phyloP scores from a whole-genome alignment of 2,888 invertebrate genomes.

The Drepanosiphum platanoidis region DNA sequence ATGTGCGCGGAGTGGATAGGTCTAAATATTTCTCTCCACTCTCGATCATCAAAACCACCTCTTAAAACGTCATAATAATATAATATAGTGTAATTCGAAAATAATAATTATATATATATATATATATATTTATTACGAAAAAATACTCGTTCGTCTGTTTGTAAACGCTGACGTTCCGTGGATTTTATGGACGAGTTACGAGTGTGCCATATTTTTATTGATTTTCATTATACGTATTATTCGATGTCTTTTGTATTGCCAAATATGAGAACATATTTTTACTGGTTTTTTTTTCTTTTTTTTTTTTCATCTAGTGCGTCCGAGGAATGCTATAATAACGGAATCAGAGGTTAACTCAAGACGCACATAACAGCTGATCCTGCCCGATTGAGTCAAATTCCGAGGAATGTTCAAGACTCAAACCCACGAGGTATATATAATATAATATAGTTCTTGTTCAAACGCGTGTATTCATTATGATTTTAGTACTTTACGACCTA shows the following conservation, averaged over 20 bases:
- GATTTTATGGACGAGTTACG: constrained; percentile 50
- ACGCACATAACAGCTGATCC: not conserved
- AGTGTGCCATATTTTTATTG: constrained; percentile 58
- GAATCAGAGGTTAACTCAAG: constrained; percentile 1
- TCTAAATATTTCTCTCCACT: constrained; percentile 26
- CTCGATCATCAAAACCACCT: constrained; percentile 60
- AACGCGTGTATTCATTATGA: not conserved
- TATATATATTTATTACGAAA: constrained; percentile 7
- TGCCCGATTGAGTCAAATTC: not conserved
- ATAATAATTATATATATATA: not conserved
- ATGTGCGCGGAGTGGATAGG: constrained; percentile 51
- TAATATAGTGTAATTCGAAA: constrained; percentile 30
- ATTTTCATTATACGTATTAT: constrained; percentile 41
- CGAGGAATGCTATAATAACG: constrained; percentile 44
- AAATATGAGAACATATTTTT: constrained; percentile 8
- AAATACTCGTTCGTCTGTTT: constrained; percentile 19
- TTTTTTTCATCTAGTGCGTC: too few relatives aligned
- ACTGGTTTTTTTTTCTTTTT: constrained; percentile 13
- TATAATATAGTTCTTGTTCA: not conserved
- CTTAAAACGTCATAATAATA: constrained; percentile 59
- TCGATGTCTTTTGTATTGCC: constrained; percentile 26
- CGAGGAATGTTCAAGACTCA: not conserved
- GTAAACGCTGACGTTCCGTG: constrained; percentile 38
- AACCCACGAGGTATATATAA: too few relatives aligned
- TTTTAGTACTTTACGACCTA: not conserved